Conservation (phyloP, 1,140 invertebrate species). For the Helicoverpa zea region DNA sequence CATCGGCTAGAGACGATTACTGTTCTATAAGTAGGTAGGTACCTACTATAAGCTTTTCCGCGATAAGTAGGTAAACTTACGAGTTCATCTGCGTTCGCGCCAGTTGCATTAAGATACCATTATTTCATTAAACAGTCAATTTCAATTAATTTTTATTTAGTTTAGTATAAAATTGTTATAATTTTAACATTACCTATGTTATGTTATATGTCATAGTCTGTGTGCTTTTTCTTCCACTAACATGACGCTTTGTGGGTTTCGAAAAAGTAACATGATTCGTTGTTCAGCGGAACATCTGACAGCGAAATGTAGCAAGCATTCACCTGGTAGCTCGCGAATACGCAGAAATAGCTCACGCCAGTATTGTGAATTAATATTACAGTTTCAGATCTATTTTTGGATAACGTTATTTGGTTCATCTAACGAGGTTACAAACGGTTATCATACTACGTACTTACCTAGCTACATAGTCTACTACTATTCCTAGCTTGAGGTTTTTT, state of each 20-base stretch:
- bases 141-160: no score
- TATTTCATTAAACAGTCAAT: no score
- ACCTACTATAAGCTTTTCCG: no score
- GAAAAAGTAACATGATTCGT: background rate
- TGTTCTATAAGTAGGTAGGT: background rate
- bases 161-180: no score
- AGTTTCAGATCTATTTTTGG: slow-evolving; percentile 8
- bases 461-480: background rate
- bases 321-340: slow-evolving; percentile 16
- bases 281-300: slow-evolving; percentile 12
- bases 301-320: background rate
- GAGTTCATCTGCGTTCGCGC: no score
- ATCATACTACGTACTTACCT: background rate
- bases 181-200: no score
- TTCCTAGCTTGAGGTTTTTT: background rate
- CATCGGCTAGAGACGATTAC: background rate
- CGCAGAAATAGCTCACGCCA: slow-evolving; percentile 7
- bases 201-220: no score
- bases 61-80: background rate
- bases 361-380: background rate
- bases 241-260: background rate
- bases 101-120: no score
- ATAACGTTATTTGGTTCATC: slow-evolving; percentile 20
- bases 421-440: slow-evolving; percentile 3
- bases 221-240: no score